These are phyloP conservation scores for Catocala sponsa DNA, from an alignment of 2,888 invertebrate species.

Conservation along the genomic window DNA sequence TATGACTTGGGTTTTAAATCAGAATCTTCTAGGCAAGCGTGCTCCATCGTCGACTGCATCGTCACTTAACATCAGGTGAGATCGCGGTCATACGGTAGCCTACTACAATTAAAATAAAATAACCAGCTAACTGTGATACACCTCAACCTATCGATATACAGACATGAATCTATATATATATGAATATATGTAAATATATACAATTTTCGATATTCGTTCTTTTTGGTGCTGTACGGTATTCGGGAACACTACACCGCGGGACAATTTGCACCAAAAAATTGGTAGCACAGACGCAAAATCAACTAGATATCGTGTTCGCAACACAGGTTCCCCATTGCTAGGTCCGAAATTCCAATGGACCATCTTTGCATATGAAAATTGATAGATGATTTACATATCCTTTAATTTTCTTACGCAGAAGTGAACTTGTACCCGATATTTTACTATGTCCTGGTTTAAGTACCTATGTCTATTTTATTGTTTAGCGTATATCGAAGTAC, in stretches of 20 bases:
- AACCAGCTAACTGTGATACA: too few species aligned
- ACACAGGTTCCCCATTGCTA: conserved; percentile 2
- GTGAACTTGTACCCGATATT: conserved; percentile 34
- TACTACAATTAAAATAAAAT: too few species aligned
- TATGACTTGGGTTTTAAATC: too few species aligned
- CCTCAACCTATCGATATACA: too few species aligned
- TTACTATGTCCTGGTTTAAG: conserved; percentile 13
- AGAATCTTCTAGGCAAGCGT: too few species aligned
- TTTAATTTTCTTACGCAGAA: conserved; percentile 34
- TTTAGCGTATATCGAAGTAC: neutral
- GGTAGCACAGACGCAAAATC: neutral
- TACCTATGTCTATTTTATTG: conserved; percentile 10
- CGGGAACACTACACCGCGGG: neutral
- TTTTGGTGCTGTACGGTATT: neutral
- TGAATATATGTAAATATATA: too few species aligned
- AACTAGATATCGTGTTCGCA: conserved; percentile 8
- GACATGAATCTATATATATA: too few species aligned
- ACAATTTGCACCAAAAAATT: conserved; percentile 1
- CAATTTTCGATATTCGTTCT: neutral
- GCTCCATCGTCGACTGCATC: too few species aligned
- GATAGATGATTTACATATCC: conserved; percentile 9
- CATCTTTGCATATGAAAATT: conserved; percentile 24
- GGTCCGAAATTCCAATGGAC: neutral
- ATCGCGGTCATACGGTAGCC: too few species aligned
- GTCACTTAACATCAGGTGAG: too few species aligned